Evolutionary conservation across 2,797 vertebrate species (phyloP), one percentile per base, ranked within the genome.

Genomic region (Gambusia yucatana): DNA sequence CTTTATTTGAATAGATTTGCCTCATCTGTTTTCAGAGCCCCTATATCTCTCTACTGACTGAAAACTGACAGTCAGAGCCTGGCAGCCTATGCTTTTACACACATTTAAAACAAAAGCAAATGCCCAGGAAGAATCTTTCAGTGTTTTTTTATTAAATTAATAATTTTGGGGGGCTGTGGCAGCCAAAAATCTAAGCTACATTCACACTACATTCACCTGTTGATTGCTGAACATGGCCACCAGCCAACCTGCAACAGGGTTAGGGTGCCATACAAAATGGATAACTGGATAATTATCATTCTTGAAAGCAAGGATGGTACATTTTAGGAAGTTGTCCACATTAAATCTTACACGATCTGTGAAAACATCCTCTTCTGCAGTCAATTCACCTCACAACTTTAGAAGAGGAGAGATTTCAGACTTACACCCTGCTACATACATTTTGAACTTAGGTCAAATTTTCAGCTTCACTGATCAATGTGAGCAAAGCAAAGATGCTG

Each of bases 1-100:
- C 50, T 87, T 90, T 87, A 92, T 77, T 17, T 83, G 85, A 78
- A 89, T 57, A 46, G 79, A 86, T 88, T 55, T 73, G 69, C 6
- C 46, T 82, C 78, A 36, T 84, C 86, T 82, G 22, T 41, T 84
- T 39, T 77, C 46, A 50, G 57, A 44, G 67, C 74, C 20, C 43
- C 73, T 78, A 25, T 43, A 6, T 39, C 1, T 9, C 50, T 67
- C 30, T 41, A 52, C 72, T 59, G 52, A 9, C 71, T 63, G n/a
- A 30, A 36, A 10, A 30, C 77, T 78, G 75, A 17, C 25, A 48
- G 67, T 6, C 67, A n/a, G 75, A 82, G 67, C 55, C 81, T 43
- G 55, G 11, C 22, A 73, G 70, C 61, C 81, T 83, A 50, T 83
- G 71, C 30, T 79, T 80, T 80, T 63, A 43, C 22, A 55, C 57